A percentile compares a stretch with the other conserved stretches of the same genome.
These are phyloP conservation scores for Apostichopus japonicus DNA, from an alignment of 35 echinoderm and acorn worm genomes.

Conservation along the genomic window DNA sequence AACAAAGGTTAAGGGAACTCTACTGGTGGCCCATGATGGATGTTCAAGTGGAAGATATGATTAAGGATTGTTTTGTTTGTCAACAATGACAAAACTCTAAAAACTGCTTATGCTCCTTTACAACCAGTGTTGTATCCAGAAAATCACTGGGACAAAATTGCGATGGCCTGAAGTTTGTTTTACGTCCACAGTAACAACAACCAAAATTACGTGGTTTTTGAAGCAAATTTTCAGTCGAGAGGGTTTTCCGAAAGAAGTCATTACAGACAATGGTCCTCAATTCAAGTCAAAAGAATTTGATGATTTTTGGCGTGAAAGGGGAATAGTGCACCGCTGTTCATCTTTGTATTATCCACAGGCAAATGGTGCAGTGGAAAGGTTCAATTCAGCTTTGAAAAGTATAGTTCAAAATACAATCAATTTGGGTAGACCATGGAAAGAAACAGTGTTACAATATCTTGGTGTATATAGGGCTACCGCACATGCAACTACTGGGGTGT, in stretches of 20 bases:
- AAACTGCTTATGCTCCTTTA: not conserved
- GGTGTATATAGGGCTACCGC: too few species aligned
- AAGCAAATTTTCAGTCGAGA: constrained; percentile 33
- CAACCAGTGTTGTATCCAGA: too few species aligned
- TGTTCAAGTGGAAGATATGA: constrained; percentile 2
- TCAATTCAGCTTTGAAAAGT: not conserved
- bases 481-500: too few species aligned
- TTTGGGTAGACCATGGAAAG: not conserved
- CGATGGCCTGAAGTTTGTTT: constrained; percentile 10
- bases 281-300: not conserved
- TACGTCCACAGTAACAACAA: not conserved
- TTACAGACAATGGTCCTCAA: constrained; percentile 33
- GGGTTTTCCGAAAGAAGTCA: constrained; percentile 4
- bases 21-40: constrained; percentile 22
- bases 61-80: constrained; percentile 1
- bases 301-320: not conserved
- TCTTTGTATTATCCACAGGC: not conserved
- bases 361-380: not conserved
- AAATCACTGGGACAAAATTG: constrained; percentile 35
- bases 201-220: not conserved
- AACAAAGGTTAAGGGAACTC: constrained; percentile 23
- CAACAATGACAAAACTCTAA: constrained; percentile 32
- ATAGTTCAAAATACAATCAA: not conserved
- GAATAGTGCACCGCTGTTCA: not conserved
- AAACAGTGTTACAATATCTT: too few species aligned